Percentiles rank a stretch among this genome's conserved stretches.
Evolutionary conservation across 2,113 vertebrate genomes (phyloP).

Genomic region (Coptodon rendalli): DNA sequence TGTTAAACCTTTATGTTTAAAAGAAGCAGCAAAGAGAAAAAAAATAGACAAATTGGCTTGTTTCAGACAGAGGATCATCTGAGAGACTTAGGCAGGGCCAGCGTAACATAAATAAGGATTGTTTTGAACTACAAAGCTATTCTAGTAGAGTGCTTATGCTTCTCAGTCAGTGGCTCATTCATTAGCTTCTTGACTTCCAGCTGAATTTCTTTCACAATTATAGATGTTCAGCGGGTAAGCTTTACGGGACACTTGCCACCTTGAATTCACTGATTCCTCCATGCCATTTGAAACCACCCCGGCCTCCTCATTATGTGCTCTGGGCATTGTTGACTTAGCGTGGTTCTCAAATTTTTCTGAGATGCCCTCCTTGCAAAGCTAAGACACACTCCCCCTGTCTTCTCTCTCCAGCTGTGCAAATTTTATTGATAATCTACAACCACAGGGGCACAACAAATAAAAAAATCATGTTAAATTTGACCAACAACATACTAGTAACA

Average conservation of each 20-base stretch:
- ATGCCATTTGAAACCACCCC: neutral
- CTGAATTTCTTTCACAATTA: neutral
- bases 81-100: neutral
- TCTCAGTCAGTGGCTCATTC: neutral
- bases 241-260: neutral
- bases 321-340: neutral
- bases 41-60: neutral
- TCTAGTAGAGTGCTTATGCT: neutral
- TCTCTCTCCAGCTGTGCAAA: neutral
- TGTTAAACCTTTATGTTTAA: neutral
- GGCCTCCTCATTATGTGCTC: neutral
- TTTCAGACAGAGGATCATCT: neutral
- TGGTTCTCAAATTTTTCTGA: neutral
- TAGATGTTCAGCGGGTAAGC: neutral
- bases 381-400: neutral
- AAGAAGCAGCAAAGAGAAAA: neutral
- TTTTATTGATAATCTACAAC: neutral
- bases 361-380: neutral
- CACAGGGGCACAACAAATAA: neutral
- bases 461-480: neutral
- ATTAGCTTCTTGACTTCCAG: neutral
- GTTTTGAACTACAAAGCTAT: neutral
- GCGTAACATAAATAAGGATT: neutral
- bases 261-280: neutral
- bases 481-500: neutral